Evolutionary conservation across 2,888 invertebrate species (phyloP).

Genomic region (Brachylomia viminalis): DNA sequence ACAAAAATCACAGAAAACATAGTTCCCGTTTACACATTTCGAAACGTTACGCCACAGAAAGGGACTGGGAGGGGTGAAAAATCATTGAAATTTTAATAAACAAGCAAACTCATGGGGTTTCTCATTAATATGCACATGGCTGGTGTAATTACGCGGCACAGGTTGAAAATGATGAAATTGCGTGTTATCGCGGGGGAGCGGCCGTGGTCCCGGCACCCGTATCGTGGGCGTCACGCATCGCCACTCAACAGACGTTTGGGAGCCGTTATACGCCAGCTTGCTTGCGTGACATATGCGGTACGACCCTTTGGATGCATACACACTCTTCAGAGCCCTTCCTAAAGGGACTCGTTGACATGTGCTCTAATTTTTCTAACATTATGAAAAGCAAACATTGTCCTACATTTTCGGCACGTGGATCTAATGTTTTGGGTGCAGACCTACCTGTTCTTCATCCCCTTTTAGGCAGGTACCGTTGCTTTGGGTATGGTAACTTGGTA

Average conservation of each 20-base stretch:
- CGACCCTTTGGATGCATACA: slow-evolving; percentile 34
- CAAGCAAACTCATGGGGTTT: slow-evolving; percentile 26
- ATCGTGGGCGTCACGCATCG: slow-evolving; percentile 69
- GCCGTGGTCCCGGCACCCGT: slow-evolving; percentile 53
- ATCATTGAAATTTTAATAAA: slow-evolving; percentile 40
- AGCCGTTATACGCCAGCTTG: slow-evolving; percentile 79
- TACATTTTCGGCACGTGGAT: slow-evolving; percentile 24
- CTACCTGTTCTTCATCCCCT: slow-evolving; percentile 5
- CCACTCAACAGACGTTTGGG: slow-evolving; percentile 68
- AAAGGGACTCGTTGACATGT: slow-evolving; percentile 31
- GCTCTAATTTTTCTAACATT: slow-evolving; percentile 43
- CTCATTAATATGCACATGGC: slow-evolving; percentile 53
- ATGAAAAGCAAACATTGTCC: slow-evolving; percentile 25
- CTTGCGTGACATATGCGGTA: slow-evolving; percentile 61
- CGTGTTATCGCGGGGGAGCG: slow-evolving; percentile 69
- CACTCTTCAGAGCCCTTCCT: slow-evolving; percentile 25
- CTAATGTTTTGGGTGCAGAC: slow-evolving; percentile 22
- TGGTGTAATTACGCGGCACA: slow-evolving; percentile 62
- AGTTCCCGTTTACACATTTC: background rate
- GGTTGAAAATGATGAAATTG: slow-evolving; percentile 71
- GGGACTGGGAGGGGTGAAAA: slow-evolving; percentile 1
- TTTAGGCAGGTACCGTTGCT: background rate
- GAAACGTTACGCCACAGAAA: background rate
- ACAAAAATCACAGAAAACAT: slow-evolving; percentile 16
- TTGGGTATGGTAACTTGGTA: background rate